Evolutionary conservation across 2,888 invertebrate genomes (phyloP).

Genomic region (Aphodius sticticus): DNA sequence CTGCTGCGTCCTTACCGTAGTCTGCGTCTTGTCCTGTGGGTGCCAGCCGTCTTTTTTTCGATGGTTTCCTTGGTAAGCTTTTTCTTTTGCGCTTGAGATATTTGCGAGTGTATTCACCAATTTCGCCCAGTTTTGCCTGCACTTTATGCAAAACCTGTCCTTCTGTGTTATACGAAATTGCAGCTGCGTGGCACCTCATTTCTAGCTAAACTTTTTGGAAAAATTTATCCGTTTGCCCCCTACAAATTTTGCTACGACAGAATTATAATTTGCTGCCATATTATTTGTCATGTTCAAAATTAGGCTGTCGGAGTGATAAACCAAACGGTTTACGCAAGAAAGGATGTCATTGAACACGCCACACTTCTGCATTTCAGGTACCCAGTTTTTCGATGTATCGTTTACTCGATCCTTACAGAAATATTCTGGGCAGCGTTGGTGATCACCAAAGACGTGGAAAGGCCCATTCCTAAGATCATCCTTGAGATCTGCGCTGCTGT

Average conservation of each 20-base stretch:
- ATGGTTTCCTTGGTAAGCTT: neutral
- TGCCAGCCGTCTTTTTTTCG: neutral
- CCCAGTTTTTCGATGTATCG: constrained; percentile 16
- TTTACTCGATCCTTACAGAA: neutral
- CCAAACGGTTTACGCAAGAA: constrained; percentile 24
- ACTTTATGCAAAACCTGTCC: neutral
- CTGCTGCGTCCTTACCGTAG: constrained; percentile 18
- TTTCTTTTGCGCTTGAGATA: neutral
- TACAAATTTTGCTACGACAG: constrained; percentile 28
- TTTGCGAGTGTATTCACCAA: neutral
- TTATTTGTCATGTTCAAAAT: constrained; percentile 32
- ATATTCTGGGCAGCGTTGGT: neutral
- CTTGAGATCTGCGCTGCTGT: neutral
- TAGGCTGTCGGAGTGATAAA: constrained; percentile 30
- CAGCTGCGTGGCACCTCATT: constrained; percentile 31
- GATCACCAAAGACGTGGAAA: constrained; percentile 4
- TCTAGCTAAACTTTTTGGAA: constrained; percentile 11
- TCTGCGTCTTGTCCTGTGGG: constrained; percentile 8
- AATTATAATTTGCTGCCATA: constrained; percentile 28
- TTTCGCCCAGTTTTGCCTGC: neutral
- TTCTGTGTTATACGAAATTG: constrained; percentile 28
- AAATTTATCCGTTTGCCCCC: constrained; percentile 31
- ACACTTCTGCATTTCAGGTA: constrained; percentile 30
- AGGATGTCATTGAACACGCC: constrained; percentile 32
- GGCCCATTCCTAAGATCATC: neutral